These are phyloP conservation scores for Trachemys scripta DNA, from an alignment of 2,113 vertebrate species.

Conservation along the genomic window DNA sequence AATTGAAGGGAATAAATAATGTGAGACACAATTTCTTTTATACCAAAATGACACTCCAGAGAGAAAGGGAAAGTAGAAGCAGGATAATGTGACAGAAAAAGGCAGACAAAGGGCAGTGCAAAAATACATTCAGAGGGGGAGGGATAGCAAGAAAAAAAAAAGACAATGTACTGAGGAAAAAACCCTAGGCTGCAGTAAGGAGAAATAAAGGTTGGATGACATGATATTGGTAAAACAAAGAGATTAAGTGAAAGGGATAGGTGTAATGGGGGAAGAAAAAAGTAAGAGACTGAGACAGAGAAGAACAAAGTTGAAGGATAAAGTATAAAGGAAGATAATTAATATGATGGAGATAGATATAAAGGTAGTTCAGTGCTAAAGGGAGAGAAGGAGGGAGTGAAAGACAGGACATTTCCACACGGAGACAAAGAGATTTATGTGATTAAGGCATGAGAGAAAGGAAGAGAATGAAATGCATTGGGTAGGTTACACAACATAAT, in stretches of 20 bases:
- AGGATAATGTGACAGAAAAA: conserved; percentile 64
- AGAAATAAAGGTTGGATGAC: conserved; percentile 22
- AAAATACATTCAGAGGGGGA: neutral
- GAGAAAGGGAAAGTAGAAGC: conserved; percentile 36
- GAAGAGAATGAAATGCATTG: neutral
- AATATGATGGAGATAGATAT: neutral
- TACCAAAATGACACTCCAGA: conserved; percentile 54
- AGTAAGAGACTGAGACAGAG: neutral
- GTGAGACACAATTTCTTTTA: conserved; percentile 45
- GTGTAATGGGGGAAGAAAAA: neutral
- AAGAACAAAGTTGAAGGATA: neutral
- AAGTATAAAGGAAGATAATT: neutral
- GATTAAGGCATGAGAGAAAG: neutral
- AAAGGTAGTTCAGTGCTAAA: neutral
- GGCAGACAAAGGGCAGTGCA: conserved; percentile 45
- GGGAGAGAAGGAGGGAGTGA: neutral
- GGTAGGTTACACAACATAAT: neutral
- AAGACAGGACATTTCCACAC: neutral
- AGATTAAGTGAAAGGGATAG: neutral
- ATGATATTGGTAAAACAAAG: conserved; percentile 11
- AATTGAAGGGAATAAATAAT: conserved; percentile 52
- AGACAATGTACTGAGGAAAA: neutral
- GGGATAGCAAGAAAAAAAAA: conserved; percentile 1
- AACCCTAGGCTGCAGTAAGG: neutral
- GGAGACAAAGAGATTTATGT: neutral